Conservation (phyloP, 2,797 vertebrate genomes). For the Lycodopsis pacificus region DNA sequence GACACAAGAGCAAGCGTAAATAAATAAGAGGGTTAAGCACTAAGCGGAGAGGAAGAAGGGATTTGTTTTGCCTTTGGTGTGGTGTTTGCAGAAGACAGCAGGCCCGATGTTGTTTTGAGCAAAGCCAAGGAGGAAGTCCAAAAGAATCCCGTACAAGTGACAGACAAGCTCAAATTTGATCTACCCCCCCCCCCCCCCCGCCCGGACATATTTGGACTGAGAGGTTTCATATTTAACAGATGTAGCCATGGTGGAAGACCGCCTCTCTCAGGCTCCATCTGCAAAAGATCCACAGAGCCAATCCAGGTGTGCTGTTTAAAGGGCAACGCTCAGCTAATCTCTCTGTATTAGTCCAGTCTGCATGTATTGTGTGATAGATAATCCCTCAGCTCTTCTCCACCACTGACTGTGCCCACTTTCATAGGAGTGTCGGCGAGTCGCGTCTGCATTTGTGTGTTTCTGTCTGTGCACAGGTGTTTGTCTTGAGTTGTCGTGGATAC, state of each 20-base stretch:
- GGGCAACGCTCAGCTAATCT: conserved; percentile 26
- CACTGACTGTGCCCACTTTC: conserved; percentile 13
- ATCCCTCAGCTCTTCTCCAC: conserved; percentile 16
- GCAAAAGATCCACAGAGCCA: neutral
- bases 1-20: conserved; percentile 18
- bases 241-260: neutral
- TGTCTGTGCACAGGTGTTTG: neutral
- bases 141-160: conserved; percentile 11
- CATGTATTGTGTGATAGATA: conserved; percentile 22
- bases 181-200: conserved; percentile 1
- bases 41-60: conserved; percentile 19
- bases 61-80: conserved; percentile 28
- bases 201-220: conserved; percentile 1
- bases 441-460: conserved; percentile 20
- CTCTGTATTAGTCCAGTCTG: conserved; percentile 9
- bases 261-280: conserved; percentile 4
- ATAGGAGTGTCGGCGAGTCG: conserved; percentile 22
- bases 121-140: conserved; percentile 37
- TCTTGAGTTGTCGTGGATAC: neutral
- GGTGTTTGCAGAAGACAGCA: conserved; percentile 41
- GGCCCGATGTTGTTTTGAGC: conserved; percentile 37
- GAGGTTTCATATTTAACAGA: conserved; percentile 34
- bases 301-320: conserved; percentile 32
- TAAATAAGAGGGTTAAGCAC: conserved; percentile 23
- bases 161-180: conserved; percentile 36